These are phyloP conservation scores for Mellilla xanthometata DNA, from an alignment of 2,888 invertebrate species.

Conservation along the genomic window DNA sequence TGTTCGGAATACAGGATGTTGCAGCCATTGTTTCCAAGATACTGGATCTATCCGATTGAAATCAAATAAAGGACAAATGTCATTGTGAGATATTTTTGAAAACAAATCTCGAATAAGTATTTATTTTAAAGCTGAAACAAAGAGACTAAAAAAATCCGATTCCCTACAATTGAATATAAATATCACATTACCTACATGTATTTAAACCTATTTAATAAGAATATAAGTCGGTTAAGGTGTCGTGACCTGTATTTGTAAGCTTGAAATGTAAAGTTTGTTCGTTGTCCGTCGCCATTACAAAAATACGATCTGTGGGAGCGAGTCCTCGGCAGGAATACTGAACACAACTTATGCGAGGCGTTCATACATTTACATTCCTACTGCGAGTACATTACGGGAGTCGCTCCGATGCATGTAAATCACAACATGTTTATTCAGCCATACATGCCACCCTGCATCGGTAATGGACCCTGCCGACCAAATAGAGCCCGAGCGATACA, in stretches of 20 bases:
- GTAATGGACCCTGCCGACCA: conserved; percentile 55
- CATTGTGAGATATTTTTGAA: no score
- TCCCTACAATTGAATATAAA: conserved; percentile 10
- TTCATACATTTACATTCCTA: conserved; percentile 69
- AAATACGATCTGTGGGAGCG: conserved; percentile 42
- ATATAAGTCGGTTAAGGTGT: conserved; percentile 18
- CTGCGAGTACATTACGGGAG: conserved; percentile 76
- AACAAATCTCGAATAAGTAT: no score
- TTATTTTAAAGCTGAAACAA: no score
- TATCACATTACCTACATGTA: conserved; percentile 13
- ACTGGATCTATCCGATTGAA: neutral
- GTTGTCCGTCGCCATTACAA: conserved; percentile 20
- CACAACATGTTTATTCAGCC: conserved; percentile 76
- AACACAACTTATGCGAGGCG: conserved; percentile 55
- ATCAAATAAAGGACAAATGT: neutral
- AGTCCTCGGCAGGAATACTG: conserved; percentile 47
- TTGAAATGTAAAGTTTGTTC: conserved; percentile 18
- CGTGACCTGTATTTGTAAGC: conserved; percentile 26
- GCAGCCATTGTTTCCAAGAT: neutral
- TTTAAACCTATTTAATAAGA: conserved; percentile 18
- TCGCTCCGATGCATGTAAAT: conserved; percentile 79
- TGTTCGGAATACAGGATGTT: neutral
- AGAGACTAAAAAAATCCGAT: conserved; percentile 9
- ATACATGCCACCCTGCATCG: conserved; percentile 72
- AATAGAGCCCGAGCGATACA: conserved; percentile 33